Percentiles rank a stretch among this genome's conserved stretches.
phyloP scores from a whole-genome alignment of 2,797 vertebrate species.

The Coilia nasus region DNA sequence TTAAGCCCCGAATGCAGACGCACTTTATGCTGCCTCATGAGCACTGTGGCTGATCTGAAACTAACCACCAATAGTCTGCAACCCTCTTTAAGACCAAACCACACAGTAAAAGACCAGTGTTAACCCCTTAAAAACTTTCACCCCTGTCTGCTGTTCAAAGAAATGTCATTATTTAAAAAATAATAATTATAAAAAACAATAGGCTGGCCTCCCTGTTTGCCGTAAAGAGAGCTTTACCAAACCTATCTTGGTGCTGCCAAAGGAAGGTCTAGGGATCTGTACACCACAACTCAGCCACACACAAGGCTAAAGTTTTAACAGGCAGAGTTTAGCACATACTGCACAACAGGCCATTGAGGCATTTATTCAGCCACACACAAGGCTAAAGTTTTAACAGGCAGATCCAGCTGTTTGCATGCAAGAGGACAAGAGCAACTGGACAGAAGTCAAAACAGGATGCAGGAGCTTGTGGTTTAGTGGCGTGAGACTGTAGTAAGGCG shows the following conservation, averaged over 20 bases:
- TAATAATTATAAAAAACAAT: neutral
- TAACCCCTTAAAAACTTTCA: neutral
- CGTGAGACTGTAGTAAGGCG: neutral
- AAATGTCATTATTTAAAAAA: neutral
- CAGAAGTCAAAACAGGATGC: neutral
- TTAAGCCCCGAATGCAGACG: neutral
- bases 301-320: neutral
- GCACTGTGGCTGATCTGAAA: neutral
- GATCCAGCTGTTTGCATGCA: constrained; percentile 4
- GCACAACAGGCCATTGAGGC: neutral
- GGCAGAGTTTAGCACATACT: constrained; percentile 1
- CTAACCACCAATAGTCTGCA: neutral
- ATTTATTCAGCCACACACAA: neutral
- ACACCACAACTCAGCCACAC: neutral
- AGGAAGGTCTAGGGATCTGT: neutral
- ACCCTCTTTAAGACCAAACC: neutral
- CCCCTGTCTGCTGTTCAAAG: constrained; percentile 1
- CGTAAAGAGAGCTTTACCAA: neutral
- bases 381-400: neutral
- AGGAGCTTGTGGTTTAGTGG: neutral
- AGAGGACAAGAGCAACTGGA: neutral
- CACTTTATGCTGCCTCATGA: neutral
- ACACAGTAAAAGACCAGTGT: neutral
- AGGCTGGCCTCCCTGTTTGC: neutral
- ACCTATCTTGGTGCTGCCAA: neutral